Conservation (phyloP, 2,113 vertebrate species). For the Nycticebus coucang region DNA sequence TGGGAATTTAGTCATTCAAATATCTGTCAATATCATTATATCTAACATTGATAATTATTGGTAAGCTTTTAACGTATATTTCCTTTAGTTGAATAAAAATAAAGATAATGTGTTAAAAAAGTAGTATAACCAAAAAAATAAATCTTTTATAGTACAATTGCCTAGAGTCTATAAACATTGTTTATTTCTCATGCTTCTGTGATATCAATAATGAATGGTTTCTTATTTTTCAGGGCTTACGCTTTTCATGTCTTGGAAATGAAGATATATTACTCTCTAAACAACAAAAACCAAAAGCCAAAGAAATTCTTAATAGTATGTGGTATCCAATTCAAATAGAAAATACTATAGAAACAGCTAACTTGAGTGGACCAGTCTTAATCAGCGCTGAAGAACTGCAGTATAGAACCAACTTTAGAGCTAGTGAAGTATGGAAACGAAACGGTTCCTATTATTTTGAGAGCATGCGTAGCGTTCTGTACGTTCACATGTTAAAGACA, state of each 20-base stretch:
- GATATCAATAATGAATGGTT: constrained; percentile 26
- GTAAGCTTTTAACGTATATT: constrained; percentile 38
- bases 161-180: constrained; percentile 1
- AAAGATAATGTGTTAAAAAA: not conserved
- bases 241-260: constrained; percentile 33
- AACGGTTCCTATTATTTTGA: not conserved
- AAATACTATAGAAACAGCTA: constrained; percentile 37
- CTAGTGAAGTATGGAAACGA: constrained; percentile 29
- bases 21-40: constrained; percentile 26
- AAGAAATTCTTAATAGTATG: constrained; percentile 37
- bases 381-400: constrained; percentile 20
- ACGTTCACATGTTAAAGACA: constrained; percentile 17
- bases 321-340: constrained; percentile 43
- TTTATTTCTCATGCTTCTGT: constrained; percentile 14
- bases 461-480: not conserved
- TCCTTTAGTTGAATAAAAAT: constrained; percentile 37
- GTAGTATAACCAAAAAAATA: not conserved
- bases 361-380: constrained; percentile 57
- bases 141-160: not conserved
- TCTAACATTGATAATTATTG: not conserved
- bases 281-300: not conserved
- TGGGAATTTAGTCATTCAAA: constrained; percentile 19
- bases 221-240: constrained; percentile 63
- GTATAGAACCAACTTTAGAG: constrained; percentile 13
- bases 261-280: constrained; percentile 30